Evolutionary conservation across 92 coral and sea anemone genomes (phyloP), one percentile per base, ranked within the genome.

Genomic region (Phenganax subtilis): DNA sequence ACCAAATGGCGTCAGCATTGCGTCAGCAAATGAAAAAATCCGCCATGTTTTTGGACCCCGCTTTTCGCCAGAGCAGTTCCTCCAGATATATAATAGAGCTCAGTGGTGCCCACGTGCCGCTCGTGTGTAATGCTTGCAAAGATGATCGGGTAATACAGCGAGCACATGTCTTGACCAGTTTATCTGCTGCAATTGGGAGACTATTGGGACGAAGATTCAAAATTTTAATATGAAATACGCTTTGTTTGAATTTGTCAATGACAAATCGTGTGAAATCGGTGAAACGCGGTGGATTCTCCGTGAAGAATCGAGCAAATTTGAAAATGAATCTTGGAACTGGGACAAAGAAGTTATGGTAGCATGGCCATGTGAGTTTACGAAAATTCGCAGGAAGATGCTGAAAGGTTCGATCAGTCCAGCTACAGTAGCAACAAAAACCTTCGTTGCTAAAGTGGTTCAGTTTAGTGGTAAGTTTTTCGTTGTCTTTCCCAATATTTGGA

Each of bases 311-410:
- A 37, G 47, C 47, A 37, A 37, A 37, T 37, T 37, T 37, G 2
- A 37, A 37, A 37, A 37, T 37, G 47, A 37, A 37, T 37, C 47
- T 37, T 66, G 72, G 72, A 47, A 66, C 16, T 9, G 4, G 7
- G 72, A 20, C 3, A 12, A 66, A 51, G 72, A 66, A 29, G 51
- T 66, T 9, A 66, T 66, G 72, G 72, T 66, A 12, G 51, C 72
- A 66, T 66, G 72, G 72, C 72, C 72, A 66, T 0, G 12, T 66
- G 72, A 66, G 31, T 66, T 66, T 30, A 7, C 7, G 4, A 66
- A 66, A 66, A 6, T 66, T 3, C 16, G 1, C 44, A 66, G 25
- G 16, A 66, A 66, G 30, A 66, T 66, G 10, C 28, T 16, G 7
- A 66, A 66, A 15, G 30, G 31, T 6, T 66, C 72, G 5, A 6